Evolutionary conservation across 1,140 invertebrate genomes (phyloP).

Genomic region (Limonius californicus): DNA sequence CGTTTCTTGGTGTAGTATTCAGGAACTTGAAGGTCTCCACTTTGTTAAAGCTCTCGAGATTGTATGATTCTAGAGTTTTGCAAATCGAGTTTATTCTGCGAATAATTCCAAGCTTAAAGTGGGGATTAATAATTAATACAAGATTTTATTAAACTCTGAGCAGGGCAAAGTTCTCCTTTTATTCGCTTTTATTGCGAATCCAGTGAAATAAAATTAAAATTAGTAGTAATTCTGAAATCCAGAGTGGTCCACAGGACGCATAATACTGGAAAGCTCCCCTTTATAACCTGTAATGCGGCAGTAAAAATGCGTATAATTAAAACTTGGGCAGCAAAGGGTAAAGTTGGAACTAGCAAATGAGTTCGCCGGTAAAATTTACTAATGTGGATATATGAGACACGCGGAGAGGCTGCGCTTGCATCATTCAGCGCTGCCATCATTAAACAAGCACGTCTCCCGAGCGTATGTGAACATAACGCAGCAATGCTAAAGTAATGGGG

Average conservation of each 20-base stretch:
- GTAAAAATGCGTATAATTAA: constrained; percentile 27
- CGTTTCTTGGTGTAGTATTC: too few species aligned
- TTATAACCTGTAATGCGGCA: constrained; percentile 22
- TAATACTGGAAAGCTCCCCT: constrained; percentile 11
- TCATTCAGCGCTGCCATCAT: constrained; percentile 35
- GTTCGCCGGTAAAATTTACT: constrained; percentile 18
- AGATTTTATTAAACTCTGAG: constrained; percentile 11
- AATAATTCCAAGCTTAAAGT: constrained; percentile 8
- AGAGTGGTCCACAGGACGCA: constrained; percentile 4
- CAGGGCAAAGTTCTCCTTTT: constrained; percentile 5
- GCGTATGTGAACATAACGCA: constrained; percentile 29
- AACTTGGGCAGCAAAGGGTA: constrained; percentile 19
- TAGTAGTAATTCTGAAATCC: constrained; percentile 15
- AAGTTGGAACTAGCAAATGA: constrained; percentile 19
- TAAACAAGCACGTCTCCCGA: constrained; percentile 35
- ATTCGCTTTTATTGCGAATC: constrained; percentile 9
- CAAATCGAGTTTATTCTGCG: neutral
- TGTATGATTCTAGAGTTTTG: constrained; percentile 3
- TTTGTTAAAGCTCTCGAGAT: neutral
- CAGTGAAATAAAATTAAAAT: constrained; percentile 14
- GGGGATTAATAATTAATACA: constrained; percentile 14
- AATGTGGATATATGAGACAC: constrained; percentile 23
- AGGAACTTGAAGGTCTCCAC: neutral
- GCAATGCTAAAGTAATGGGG: constrained; percentile 42
- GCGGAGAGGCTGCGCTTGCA: constrained; percentile 24